These are phyloP conservation scores for Philonicus albiceps DNA, from an alignment of 2,888 invertebrate genomes.

Conservation along the genomic window DNA sequence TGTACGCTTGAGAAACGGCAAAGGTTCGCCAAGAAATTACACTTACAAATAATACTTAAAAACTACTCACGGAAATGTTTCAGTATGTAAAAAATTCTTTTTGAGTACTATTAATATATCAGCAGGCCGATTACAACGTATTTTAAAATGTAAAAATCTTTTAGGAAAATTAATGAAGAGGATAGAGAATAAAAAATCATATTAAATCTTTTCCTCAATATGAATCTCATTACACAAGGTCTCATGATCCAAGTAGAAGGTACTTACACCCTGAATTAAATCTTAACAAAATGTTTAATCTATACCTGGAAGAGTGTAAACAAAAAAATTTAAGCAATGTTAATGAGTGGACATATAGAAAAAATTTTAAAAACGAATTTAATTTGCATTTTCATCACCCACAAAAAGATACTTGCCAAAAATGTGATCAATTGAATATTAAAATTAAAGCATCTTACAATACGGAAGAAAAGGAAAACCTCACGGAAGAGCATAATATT, in stretches of 20 bases:
- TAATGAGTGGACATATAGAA: constrained; percentile 1
- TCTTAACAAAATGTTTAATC: background rate
- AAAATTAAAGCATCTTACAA: constrained; percentile 51
- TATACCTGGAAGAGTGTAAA: background rate
- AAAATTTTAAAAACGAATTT: constrained; percentile 44
- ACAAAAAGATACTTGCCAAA: constrained; percentile 52
- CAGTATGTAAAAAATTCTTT: too few species aligned
- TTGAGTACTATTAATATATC: too few species aligned
- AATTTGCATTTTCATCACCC: constrained; percentile 50
- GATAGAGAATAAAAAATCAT: background rate
- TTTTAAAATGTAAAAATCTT: too few species aligned
- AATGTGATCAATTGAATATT: constrained; percentile 51
- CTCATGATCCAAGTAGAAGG: background rate
- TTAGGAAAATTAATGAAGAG: too few species aligned
- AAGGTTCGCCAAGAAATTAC: too few species aligned
- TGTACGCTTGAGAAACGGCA: too few species aligned
- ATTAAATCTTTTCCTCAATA: constrained; percentile 13
- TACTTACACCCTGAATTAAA: constrained; percentile 15
- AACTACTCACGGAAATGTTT: too few species aligned
- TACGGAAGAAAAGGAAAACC: constrained; percentile 50
- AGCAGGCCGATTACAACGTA: too few species aligned
- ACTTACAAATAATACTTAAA: too few species aligned
- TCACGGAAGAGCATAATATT: constrained; percentile 43
- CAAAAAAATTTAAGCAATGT: background rate
- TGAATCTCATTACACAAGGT: constrained; percentile 5